Evolutionary conservation across 1,140 invertebrate species (phyloP), one percentile per base, ranked within the genome.

Genomic region (Habropoda laboriosa): DNA sequence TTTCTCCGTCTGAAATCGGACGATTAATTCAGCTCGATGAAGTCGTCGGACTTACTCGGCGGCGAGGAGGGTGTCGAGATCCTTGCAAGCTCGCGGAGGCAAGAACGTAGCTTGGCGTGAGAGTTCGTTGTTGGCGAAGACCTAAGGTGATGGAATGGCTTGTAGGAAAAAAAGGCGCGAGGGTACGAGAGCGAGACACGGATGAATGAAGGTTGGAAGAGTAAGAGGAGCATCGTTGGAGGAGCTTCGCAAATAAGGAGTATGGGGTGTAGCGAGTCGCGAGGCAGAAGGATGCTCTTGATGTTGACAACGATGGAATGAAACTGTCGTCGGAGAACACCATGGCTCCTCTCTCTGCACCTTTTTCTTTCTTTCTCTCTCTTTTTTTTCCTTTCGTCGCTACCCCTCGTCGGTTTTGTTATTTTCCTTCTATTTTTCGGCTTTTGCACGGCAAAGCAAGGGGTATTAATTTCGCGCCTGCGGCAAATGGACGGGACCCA

Each of bases 201-300:
- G 78, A 86, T 78, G 74, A 87, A 82, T 84, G 74, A 79, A 67
- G 45, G 68, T 60, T 60, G 30, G 60, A 64, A 55, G 40, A 60
- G 63, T n/a, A 60, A 42, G 66, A 40, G 35, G n/a, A 42, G 58
- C 35, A 16, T 38, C 49, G 49, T 30, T n/a, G 42, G 57, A 81
- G 70, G 53, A 66, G 13, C 35, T 51, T 6, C n/a, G 32, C 47
- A 57, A 79, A 82, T 73, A 86, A 87, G 67, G 70, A 84, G 75
- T 64, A 78, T 30, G 77, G 40, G 53, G 45, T n/a, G n/a, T 47
- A 47, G 58, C 72, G 76, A 86, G 70, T 82, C 63, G 61, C 61
- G 74, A 68, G 35, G 32, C 75, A 78, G 66, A 83, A 87, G 81
- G 83, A 86, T 86, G 66, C 78, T 83, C 74, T 78, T 75, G 77